phyloP scores from a whole-genome alignment of 2,113 vertebrate genomes.

The Anseranas semipalmata region DNA sequence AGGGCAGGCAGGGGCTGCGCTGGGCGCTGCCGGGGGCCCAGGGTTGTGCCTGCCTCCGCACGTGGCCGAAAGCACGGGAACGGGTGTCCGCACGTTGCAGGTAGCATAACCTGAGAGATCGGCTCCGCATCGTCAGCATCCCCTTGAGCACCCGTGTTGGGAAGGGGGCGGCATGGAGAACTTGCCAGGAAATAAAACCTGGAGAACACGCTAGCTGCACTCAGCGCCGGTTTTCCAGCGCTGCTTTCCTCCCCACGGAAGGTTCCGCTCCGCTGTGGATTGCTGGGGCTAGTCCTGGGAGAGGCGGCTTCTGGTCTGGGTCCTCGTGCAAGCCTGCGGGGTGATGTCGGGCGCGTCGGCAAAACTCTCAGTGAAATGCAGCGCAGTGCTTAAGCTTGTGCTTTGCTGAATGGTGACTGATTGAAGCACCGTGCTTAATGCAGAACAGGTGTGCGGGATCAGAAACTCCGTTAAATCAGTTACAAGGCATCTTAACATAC shows the following conservation, averaged over 20 bases:
- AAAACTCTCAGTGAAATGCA: slow-evolving; percentile 32
- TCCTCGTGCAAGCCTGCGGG: slow-evolving; percentile 4
- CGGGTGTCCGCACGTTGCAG: fast-evolving
- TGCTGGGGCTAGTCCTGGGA: neutral
- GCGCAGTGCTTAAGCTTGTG: neutral
- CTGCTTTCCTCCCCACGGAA: neutral
- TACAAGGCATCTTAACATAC: slow-evolving; percentile 25
- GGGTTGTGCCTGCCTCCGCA: neutral
- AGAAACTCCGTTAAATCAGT: neutral
- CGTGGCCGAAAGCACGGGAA: neutral
- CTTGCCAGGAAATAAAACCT: neutral
- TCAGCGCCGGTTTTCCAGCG: neutral
- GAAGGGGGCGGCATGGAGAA: neutral
- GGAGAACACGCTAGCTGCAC: neutral
- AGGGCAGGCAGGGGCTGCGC: too few relatives aligned
- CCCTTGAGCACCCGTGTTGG: neutral
- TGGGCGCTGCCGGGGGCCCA: neutral
- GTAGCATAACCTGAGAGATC: neutral
- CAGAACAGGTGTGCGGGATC: slow-evolving; percentile 14
- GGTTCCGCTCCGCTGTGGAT: slow-evolving; percentile 6
- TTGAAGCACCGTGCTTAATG: neutral
- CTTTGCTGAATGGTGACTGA: slow-evolving; percentile 16
- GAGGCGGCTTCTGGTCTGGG: slow-evolving; percentile 31
- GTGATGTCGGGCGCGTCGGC: slow-evolving; percentile 18
- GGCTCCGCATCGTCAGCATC: neutral